These are phyloP conservation scores for Eubasilissa splendida DNA, from an alignment of 2,888 invertebrate genomes.

Conservation along the genomic window DNA sequence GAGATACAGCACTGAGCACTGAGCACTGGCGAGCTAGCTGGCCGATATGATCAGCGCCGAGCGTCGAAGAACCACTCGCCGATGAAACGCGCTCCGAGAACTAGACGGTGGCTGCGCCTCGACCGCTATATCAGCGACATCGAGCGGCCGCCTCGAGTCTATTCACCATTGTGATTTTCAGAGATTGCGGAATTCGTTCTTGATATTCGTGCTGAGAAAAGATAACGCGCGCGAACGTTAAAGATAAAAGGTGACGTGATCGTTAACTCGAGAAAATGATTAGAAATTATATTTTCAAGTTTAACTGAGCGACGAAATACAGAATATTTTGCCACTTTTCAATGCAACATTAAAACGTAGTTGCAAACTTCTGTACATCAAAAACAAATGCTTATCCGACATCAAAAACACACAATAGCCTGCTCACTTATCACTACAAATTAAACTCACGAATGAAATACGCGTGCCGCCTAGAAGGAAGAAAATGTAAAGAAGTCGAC, in stretches of 20 bases:
- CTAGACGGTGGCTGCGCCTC: neutral
- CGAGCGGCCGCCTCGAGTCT: neutral
- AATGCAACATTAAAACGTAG: no score
- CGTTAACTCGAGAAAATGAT: conserved; percentile 20
- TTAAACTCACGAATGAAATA: neutral
- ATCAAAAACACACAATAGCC: no score
- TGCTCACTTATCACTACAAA: neutral
- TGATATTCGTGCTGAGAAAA: neutral
- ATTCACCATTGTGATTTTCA: neutral
- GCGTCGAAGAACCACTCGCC: neutral
- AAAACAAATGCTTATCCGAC: no score
- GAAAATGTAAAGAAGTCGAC: neutral
- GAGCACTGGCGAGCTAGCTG: no score
- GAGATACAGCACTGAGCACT: neutral
- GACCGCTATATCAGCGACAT: neutral
- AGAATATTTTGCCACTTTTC: no score
- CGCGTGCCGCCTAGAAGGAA: neutral
- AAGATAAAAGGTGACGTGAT: conserved; percentile 41
- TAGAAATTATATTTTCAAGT: conserved; percentile 6
- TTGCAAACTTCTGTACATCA: no score
- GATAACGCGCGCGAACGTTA: conserved; percentile 29
- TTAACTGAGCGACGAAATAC: conserved; percentile 8
- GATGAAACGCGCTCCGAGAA: neutral
- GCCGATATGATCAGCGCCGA: neutral
- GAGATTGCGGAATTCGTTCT: neutral